Base-by-base conservation (phyloP, 2,113 vertebrate genomes). In the Urocolius indicus region DNA sequence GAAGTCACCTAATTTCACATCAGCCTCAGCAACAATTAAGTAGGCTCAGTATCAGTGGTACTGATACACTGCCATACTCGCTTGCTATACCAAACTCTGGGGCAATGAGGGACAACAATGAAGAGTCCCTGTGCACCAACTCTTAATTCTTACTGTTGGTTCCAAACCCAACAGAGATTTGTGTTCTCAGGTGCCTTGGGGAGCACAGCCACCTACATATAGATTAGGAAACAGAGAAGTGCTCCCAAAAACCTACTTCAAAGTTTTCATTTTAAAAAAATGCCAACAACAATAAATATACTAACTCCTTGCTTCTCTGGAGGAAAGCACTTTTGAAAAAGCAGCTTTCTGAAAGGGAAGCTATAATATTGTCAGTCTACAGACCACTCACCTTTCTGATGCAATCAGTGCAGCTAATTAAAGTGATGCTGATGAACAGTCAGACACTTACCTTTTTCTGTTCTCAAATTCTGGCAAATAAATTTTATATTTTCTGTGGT, bases 11-110 rank as follows among this genome's bases (percentile, higher is more conserved):
- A 36, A 75, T 43, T 69, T 75, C 26, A 52, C 49, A 18, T 16
- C 79, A 72, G 22, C 48, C 38, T 72, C 5, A 2, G 57, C 49
- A 91, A 65, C 36, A 58, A 58, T 30, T 54, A 84, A 73, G 76
- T 43, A 16, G 27, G 29, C 38, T 82, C 34, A 51, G 52, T 1
- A 41, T 41, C 38, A 41, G 38, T 48, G 26, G 26, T n/a, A 62
- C 1, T 21, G 27, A 84, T 36, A 68, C 41, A 34, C 8, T 41
- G 1, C 0, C 59, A n/a, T 5, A 52, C 17, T 21, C 3, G 0
- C 29, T 48, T 43, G 38, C 49, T 26, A 54, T 9, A 43, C 15
- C 61, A 21, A 22, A 9, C 14, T 19, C 43, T 67, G 26, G 14
- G 82, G 32, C 20, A 26, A 36, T 2, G 9, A 71, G 22, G 11